Percentiles rank a stretch among this genome's conserved stretches.
Conservation (phyloP, 1,140 invertebrate genomes). For the Rhopalosiphum maidis region DNA sequence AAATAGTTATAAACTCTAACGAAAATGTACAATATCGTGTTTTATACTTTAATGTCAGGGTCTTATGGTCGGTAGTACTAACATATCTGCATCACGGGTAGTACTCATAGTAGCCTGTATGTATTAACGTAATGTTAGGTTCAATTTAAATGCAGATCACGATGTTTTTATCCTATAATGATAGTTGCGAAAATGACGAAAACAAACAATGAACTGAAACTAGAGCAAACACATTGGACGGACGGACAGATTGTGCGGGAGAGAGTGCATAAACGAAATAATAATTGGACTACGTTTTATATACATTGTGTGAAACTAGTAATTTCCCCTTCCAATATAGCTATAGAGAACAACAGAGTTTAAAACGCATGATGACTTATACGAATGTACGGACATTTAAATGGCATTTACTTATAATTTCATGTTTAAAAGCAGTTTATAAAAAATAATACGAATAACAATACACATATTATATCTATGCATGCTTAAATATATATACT, state of each 20-base stretch:
- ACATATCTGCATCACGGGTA: not conserved
- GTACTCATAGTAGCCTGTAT: not conserved
- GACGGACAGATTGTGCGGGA: constrained; percentile 13
- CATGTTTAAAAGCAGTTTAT: not conserved
- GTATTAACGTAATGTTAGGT: constrained; percentile 5
- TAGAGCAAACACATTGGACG: constrained; percentile 44
- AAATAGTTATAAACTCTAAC: not conserved
- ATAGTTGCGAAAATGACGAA: constrained; percentile 54
- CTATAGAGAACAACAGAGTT: not conserved
- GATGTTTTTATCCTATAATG: constrained; percentile 42
- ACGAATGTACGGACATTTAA: not conserved
- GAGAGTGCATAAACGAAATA: constrained; percentile 45
- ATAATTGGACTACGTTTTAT: constrained; percentile 40
- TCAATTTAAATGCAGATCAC: constrained; percentile 51
- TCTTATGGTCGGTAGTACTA: not conserved
- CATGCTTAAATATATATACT: too few relatives aligned
- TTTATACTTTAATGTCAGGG: constrained; percentile 32
- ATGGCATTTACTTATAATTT: constrained; percentile 1
- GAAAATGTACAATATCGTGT: not conserved
- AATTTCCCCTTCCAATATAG: constrained; percentile 1
- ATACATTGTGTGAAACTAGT: constrained; percentile 32
- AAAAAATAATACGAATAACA: not conserved
- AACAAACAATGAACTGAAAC: constrained; percentile 55
- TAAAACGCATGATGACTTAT: constrained; percentile 17
- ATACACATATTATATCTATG: not conserved